Evolutionary conservation across 2,888 invertebrate species (phyloP), one percentile per base, ranked within the genome.

Genomic region (Ypsolopha sequella): DNA sequence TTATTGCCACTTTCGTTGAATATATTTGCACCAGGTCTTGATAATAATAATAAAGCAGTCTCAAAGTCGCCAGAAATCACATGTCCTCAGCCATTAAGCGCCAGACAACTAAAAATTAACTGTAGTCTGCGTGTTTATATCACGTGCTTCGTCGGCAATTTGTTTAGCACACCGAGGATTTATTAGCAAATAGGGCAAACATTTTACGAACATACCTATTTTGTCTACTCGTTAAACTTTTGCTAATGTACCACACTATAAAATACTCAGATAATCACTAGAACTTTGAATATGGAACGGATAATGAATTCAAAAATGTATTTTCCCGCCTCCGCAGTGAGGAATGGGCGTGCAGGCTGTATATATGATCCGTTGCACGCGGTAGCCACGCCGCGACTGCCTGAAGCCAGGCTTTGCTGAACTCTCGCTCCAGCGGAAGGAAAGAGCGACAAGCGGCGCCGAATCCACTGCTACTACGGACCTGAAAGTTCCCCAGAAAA

Each of bases 171-270:
- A 61, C 56, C 54, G 52, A 57, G 62, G 67, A 75, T 73, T 70
- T 66, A 72, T 74, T 73, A 68, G 66, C 68, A 73, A 73, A 73
- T 71, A 57, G 70, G 68, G 62, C 69, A 66, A 72, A 73, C 64
- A 24, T 24, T 24, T 3, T 24, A 24, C 24, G 4, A 24, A 24
- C 4, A 24, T 24, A 24, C 4, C 2, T 24, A 24, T 3, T 24
- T 3, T 24, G 24, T 24, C 24, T 24, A 24, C 2, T 24, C 24
- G 4, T 24, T 24, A 4, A 24, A 24, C 24, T 24, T 24, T 24
- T 24, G 4, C 4, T 24, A 3, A 2, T 3, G 2, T 24, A 24
- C 24, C 24, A 24, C 24, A 24, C 2, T 24, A 24, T 24, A 3
- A n/a, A n/a, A 3, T 24, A 24, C 24, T 24, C 24, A 24, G 2